Evolutionary conservation across 1,140 invertebrate genomes (phyloP), one percentile per base, ranked within the genome.

Genomic region (Glossosoma conforme): DNA sequence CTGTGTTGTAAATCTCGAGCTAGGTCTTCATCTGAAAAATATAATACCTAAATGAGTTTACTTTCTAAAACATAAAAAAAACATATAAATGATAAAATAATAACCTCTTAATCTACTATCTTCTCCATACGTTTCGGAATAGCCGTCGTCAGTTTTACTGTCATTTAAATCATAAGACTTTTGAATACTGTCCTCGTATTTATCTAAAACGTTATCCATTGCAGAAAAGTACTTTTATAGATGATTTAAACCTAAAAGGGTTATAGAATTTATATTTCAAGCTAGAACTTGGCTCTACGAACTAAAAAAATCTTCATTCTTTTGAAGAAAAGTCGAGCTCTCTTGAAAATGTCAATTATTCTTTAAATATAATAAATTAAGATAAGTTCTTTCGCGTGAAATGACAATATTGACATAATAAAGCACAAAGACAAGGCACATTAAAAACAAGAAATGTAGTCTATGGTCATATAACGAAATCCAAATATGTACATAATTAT

Each of bases 1-100:
- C 70, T 74, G 38, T 74, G 70, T 21, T 74, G 69, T 44, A 73
- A 59, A 56, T 71, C 70, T 41, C 62, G 63, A 10, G 62, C 66
- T 25, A 73, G 55, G 52, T 75, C 72, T 32, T 71, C 67, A 48
- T 70, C 71, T 72, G 55, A 11, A 21, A 36, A 53, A 66, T 63
- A 28, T 11, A 58, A 50, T 48, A 46, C 21, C 15, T 14, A 44
- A 10, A 13, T 35, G 17, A 40, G 47, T 40, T 33, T 45, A 11
- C 18, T 13, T 33, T 14, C 14, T 3, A 21, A 42, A 28, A 36
- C 2, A 36, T 19, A 35, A 22, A 21, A 49, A 37, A 28, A 13
- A 28, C 38, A 38, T 32, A 9, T 41, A 54, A 19, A 46, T 14
- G 15, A 17, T 35, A 20, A 44, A 25, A 44, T 11, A 37, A 48